A percentile compares a stretch with the other conserved stretches of the same genome.
phyloP scores from a whole-genome alignment of 2,888 invertebrate species.

The Volucella zonaria region DNA sequence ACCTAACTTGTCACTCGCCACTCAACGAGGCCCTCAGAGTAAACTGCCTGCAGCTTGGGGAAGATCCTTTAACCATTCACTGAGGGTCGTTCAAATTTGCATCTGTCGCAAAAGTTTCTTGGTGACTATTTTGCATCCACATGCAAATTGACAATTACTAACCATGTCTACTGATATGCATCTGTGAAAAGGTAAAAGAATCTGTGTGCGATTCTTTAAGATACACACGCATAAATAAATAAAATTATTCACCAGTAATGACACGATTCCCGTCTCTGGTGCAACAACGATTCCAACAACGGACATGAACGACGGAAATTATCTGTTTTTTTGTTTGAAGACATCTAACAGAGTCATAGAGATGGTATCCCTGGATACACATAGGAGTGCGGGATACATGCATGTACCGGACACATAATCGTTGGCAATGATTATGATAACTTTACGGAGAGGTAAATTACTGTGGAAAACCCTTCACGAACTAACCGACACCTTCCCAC shows the following conservation, averaged over 20 bases:
- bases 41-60: conserved; percentile 24
- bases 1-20: conserved; percentile 34
- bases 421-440: conserved; percentile 39
- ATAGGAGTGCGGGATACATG: too few species aligned
- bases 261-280: conserved; percentile 57
- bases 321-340: conserved; percentile 22
- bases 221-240: conserved; percentile 66
- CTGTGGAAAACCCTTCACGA: conserved; percentile 27
- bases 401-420: conserved; percentile 47
- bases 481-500: not conserved
- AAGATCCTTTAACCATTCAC: conserved; percentile 6
- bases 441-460: conserved; percentile 33
- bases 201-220: conserved; percentile 17
- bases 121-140: conserved; percentile 27
- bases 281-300: conserved; percentile 38
- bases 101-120: conserved; percentile 44
- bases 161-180: conserved; percentile 49
- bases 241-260: conserved; percentile 67
- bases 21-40: not conserved
- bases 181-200: conserved; percentile 13
- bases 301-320: conserved; percentile 60
- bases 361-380: conserved; percentile 2
- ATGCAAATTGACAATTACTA: conserved; percentile 48
- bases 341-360: conserved; percentile 43
- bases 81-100: conserved; percentile 44